Base-by-base conservation (phyloP, 2,888 invertebrate species). In the Leptothorax acervorum region DNA sequence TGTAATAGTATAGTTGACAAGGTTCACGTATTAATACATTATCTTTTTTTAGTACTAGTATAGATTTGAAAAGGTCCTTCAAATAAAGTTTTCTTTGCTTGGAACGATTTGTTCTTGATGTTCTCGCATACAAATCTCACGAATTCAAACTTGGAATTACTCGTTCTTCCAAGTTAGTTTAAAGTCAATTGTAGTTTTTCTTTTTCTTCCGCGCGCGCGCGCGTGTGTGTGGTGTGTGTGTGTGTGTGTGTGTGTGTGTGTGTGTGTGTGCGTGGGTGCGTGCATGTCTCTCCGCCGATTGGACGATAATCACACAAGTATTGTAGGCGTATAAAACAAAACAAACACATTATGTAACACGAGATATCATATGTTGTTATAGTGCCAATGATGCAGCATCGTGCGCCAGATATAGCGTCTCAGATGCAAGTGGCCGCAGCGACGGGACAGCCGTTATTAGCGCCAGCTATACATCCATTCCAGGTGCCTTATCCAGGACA, bases 371-470 rank as follows among this genome's bases (percentile, higher is more conserved):
- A 45, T 53, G 76, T 82, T 57, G 39, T 93, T 93, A 84, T 91
- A 95, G 95, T 95, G 81, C 95, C 94, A 84, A 94, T 95, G 94
- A 94, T 95, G 93, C 94, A 94, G 84, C 94, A 95, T 87, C 95
- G 95, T 60, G 94, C 95, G 11, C 95, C 96, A 74, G 96, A 96
- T 90, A 95, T 96, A 93, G 95, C 97, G 74, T 96, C 97, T 28
- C 97, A 97, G 92, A 97, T 98, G 96, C 98, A 98, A 93, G 97
- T 98, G 86, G 97, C 97, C 39, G 97, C 97, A 82, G 96, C 96
- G 48, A 95, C 96, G 31, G 98, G 98, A 0, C 98, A 98, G 94
- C 98, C 98, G 5, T 95, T 98, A 84, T 95, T 98, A 91, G 97
- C 98, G 60, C 97, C 98, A 35, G 97, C 97, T 31, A 97, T 98